Evolutionary conservation across 2,888 invertebrate genomes (phyloP), one percentile per base, ranked within the genome.

Genomic region (Mylabris sibirica): DNA sequence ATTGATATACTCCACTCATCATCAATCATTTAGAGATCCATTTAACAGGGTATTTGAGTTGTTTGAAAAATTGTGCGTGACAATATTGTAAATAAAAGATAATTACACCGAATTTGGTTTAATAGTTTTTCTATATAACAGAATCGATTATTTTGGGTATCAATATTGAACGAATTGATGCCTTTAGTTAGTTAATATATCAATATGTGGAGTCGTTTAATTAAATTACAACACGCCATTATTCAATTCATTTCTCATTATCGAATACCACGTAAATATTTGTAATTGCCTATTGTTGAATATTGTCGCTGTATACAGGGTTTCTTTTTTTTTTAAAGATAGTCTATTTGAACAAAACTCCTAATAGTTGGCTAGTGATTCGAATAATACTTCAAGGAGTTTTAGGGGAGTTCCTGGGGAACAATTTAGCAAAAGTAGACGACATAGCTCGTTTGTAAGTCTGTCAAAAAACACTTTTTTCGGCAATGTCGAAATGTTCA

Each of bases 181-280:
- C 17, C 5, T 26, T 20, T 12, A 26, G 12, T 17, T 63, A 63
- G 20, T 63, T 44, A 63, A 24, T 24, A 14, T 44, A n/a, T 24
- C 6, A 24, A 14, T 30, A 26, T n/a, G 30, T 63, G 49, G n/a
- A n/a, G 59, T 17, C 8, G 44, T 49, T 20, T 67, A 67, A 67
- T 67, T 67, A 67, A 67, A 67, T 38, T 49, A 61, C 53, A 57
- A 61, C 68, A 68, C 68, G 68, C 68, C 57, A 68, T 64, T 62
- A 64, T 53, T 53, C 65, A 68, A 65, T 68, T 61, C 65, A 44
- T 64, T 59, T 64, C 65, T 35, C 64, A 68, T 68, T 68, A 68
- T 14, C 49, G 44, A 64, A 60, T 34, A 59, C 11, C 20, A 49
- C 20, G 20, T 49, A 49, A 20, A 49, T 49, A 44, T 14, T 49